Conservation (phyloP, 2,797 vertebrate species). For the Steatocranus sp. region DNA sequence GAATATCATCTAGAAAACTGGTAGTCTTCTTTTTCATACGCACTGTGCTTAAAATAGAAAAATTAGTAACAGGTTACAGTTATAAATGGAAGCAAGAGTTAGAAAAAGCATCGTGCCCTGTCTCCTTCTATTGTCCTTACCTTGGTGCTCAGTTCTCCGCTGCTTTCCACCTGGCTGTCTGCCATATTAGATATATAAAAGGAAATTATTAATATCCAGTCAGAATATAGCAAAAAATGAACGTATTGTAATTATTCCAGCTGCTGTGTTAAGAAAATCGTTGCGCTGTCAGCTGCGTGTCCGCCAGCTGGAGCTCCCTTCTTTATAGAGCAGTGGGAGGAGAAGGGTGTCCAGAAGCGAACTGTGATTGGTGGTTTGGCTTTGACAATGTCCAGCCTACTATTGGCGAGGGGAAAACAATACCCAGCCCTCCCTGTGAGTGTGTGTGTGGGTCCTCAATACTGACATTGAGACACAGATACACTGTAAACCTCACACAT, state of each 20-base stretch:
- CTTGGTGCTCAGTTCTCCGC: constrained; percentile 35
- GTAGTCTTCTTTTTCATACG: not conserved
- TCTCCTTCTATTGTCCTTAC: constrained; percentile 5
- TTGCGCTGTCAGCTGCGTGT: constrained; percentile 57
- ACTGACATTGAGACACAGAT: not conserved
- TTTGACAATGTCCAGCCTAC: constrained; percentile 1
- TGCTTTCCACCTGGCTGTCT: constrained; percentile 37
- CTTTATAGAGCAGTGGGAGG: constrained; percentile 65
- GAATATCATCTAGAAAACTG: not conserved
- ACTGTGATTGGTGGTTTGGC: constrained; percentile 46
- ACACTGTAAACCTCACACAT: not conserved
- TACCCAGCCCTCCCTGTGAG: not conserved
- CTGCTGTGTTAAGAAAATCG: not conserved
- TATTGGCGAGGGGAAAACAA: constrained; percentile 65
- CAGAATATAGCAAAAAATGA: not conserved
- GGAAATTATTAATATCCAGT: constrained; percentile 30
- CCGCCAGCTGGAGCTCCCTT: constrained; percentile 19
- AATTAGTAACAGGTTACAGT: not conserved
- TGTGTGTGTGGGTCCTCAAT: not conserved
- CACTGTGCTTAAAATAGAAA: not conserved
- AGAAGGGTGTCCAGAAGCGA: constrained; percentile 1
- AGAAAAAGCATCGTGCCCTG: not conserved
- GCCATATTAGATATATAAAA: constrained; percentile 21
- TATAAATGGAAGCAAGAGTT: not conserved
- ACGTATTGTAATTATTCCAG: not conserved